These are phyloP conservation scores for Diogma glabrata DNA, from an alignment of 2,888 invertebrate genomes.

Conservation along the genomic window DNA sequence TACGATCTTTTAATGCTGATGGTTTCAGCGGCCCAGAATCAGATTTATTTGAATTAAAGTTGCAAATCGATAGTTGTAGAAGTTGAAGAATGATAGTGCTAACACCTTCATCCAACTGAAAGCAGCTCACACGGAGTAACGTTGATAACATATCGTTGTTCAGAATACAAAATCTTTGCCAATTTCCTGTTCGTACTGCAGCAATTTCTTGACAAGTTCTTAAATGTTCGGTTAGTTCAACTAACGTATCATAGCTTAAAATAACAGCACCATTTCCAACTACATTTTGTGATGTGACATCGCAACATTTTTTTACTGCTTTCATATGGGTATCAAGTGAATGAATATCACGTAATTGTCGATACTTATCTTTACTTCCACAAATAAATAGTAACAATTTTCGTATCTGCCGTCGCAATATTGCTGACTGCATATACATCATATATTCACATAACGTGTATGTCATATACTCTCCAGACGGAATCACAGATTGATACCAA, in stretches of 20 bases:
- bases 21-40: conserved; percentile 20
- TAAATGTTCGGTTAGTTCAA: conserved; percentile 86
- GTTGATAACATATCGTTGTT: conserved; percentile 66
- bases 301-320: conserved; percentile 43
- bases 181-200: conserved; percentile 80
- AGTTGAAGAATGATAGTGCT: conserved; percentile 84
- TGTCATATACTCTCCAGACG: conserved; percentile 39
- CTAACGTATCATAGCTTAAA: conserved; percentile 80
- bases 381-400: conserved; percentile 86
- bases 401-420: conserved; percentile 71
- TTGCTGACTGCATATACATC: conserved; percentile 88
- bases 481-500: conserved; percentile 48
- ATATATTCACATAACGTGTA: conserved; percentile 83
- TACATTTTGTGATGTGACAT: conserved; percentile 31
- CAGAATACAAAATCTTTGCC: conserved; percentile 78
- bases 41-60: conserved; percentile 32
- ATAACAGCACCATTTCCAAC: conserved; percentile 30
- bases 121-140: conserved; percentile 71
- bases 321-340: conserved; percentile 81
- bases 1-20: conserved; percentile 35
- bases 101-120: conserved; percentile 76
- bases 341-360: conserved; percentile 86
- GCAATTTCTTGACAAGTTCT: conserved; percentile 92
- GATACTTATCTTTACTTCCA: conserved; percentile 91
- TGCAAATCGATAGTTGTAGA: conserved; percentile 78